A percentile compares a stretch with the other conserved stretches of the same genome.
Conservation (phyloP, 2,888 invertebrate species). For the Plutella xylostella region DNA sequence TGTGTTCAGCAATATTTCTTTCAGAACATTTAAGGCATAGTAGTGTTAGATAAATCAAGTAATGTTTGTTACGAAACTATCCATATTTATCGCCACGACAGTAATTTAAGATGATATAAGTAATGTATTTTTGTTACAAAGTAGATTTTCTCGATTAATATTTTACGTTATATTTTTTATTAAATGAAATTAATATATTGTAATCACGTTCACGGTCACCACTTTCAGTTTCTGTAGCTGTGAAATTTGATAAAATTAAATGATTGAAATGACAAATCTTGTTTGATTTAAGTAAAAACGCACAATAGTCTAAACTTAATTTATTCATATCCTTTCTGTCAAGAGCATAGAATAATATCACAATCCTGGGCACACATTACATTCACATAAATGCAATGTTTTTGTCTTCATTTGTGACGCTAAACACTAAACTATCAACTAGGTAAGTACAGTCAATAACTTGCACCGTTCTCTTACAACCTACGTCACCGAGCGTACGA, state of each 20-base stretch:
- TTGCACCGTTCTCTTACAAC: no score
- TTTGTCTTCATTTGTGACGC: slow-evolving; percentile 16
- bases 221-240: slow-evolving; percentile 19
- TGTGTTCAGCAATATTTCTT: no score
- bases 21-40: no score
- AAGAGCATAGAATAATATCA: slow-evolving; percentile 35
- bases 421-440: slow-evolving; percentile 9
- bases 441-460: background rate
- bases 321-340: slow-evolving; percentile 17
- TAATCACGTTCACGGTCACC: background rate
- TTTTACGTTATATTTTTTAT: background rate
- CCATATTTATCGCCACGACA: no score
- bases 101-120: no score
- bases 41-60: no score
- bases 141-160: background rate
- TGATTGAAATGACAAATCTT: slow-evolving; percentile 13
- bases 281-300: background rate
- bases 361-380: slow-evolving; percentile 33
- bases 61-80: no score
- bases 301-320: background rate
- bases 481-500: no score
- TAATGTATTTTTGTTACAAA: background rate
- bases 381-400: slow-evolving; percentile 45
- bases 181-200: slow-evolving; percentile 3
- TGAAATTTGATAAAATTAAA: slow-evolving; percentile 25